A percentile compares a stretch with the other conserved stretches of the same genome.
phyloP scores from a whole-genome alignment of 2,888 invertebrate species.

The Clostera curtula region DNA sequence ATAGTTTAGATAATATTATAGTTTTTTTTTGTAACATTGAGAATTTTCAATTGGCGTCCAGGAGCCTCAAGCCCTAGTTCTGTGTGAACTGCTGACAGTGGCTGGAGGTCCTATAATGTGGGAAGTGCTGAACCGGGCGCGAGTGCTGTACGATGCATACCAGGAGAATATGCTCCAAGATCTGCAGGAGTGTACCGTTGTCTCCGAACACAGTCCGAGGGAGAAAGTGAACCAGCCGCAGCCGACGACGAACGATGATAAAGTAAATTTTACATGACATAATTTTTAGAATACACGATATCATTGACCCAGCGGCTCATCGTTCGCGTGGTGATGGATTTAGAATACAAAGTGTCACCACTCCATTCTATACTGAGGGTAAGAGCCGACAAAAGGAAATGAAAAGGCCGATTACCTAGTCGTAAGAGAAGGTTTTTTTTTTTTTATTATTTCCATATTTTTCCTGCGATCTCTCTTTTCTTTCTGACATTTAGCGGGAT shows the following conservation, averaged over 20 bases:
- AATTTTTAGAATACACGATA: too few species aligned
- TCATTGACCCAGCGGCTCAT: too few species aligned
- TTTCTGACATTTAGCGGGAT: too few species aligned
- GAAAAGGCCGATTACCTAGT: too few species aligned
- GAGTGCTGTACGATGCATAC: conserved; percentile 39
- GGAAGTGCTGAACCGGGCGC: conserved; percentile 38
- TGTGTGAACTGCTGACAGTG: conserved; percentile 47
- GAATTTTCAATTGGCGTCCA: conserved; percentile 12
- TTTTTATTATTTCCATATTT: too few species aligned
- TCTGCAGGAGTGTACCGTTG: conserved; percentile 37
- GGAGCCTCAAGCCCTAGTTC: conserved; percentile 49
- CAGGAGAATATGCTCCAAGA: conserved; percentile 31
- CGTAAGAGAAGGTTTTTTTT: too few species aligned
- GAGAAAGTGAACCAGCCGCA: conserved; percentile 11
- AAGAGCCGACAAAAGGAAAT: too few species aligned
- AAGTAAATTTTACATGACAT: not conserved
- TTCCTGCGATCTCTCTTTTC: too few species aligned
- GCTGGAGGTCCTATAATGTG: conserved; percentile 57
- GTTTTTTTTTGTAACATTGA: not conserved
- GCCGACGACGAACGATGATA: conserved; percentile 16
- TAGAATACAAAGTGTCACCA: too few species aligned
- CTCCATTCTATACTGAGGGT: too few species aligned
- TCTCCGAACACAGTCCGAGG: conserved; percentile 17
- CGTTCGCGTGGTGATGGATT: too few species aligned
- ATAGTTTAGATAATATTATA: not conserved